Percentiles rank a stretch among this genome's conserved stretches.
Conservation (phyloP, 2,888 invertebrate genomes). For the Euzophera pinguis region DNA sequence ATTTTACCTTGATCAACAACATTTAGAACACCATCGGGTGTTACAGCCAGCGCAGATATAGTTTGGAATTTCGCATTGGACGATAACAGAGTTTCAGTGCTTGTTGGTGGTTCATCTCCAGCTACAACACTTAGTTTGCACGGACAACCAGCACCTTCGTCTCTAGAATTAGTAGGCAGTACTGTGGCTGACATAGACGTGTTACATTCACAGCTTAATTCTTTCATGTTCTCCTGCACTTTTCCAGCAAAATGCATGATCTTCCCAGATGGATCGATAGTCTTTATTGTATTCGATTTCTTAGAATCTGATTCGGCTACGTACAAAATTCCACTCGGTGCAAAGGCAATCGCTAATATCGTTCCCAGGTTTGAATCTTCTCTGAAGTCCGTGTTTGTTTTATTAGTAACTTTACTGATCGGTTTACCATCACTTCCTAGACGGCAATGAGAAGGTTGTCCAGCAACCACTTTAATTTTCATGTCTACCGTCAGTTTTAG, state of each 20-base stretch:
- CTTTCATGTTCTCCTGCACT: conserved; percentile 81
- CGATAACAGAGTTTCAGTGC: conserved; percentile 91
- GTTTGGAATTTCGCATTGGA: conserved; percentile 94
- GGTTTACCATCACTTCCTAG: conserved; percentile 76
- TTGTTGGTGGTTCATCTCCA: conserved; percentile 84
- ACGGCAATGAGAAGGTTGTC: conserved; percentile 95
- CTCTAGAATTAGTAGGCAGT: conserved; percentile 53
- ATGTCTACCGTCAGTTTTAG: conserved; percentile 94
- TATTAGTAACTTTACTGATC: conserved; percentile 53
- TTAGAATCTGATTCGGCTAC: conserved; percentile 96
- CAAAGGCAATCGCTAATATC: conserved; percentile 93
- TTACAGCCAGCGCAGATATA: conserved; percentile 94
- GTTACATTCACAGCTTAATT: conserved; percentile 81
- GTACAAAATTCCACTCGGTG: conserved; percentile 94
- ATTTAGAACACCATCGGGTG: conserved; percentile 96
- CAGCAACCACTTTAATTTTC: conserved; percentile 95
- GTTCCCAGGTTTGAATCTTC: conserved; percentile 88
- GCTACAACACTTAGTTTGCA: conserved; percentile 75
- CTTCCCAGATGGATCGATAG: conserved; percentile 93
- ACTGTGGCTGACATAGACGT: conserved; percentile 78
- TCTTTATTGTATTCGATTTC: conserved; percentile 88
- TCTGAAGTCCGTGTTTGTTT: conserved; percentile 76
- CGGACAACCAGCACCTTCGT: conserved; percentile 70
- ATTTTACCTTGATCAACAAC: conserved; percentile 93
- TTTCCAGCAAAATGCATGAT: conserved; percentile 96